A percentile compares a stretch with the other conserved stretches of the same genome.
phyloP scores from a whole-genome alignment of 2,113 vertebrate genomes.

The Gyps fulvus region DNA sequence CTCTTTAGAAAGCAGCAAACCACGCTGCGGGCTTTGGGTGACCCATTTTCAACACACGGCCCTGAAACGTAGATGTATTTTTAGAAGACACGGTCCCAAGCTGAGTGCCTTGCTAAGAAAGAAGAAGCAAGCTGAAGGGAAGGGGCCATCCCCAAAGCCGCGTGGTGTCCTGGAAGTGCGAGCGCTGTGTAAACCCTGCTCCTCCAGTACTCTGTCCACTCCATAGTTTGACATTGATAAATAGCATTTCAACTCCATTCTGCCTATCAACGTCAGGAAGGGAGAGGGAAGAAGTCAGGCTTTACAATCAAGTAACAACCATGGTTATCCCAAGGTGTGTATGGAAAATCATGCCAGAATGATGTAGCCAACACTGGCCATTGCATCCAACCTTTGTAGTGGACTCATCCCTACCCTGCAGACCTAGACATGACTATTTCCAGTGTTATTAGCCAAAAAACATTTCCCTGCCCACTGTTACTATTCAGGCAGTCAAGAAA shows the following conservation, averaged over 20 bases:
- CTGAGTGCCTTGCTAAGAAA: not conserved
- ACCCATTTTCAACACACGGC: not conserved
- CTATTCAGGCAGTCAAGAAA: not conserved
- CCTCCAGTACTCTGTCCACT: not conserved
- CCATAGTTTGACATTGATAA: not conserved
- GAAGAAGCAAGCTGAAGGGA: not conserved
- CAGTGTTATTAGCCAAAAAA: not conserved
- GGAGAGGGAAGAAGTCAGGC: not conserved
- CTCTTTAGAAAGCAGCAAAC: not conserved
- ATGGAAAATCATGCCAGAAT: not conserved
- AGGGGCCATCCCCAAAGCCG: not conserved
- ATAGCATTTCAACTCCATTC: not conserved
- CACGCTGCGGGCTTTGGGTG: not conserved
- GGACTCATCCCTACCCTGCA: not conserved
- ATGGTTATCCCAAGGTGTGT: not conserved
- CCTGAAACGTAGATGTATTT: not conserved
- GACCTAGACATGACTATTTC: not conserved
- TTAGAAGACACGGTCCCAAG: not conserved
- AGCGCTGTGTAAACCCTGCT: not conserved
- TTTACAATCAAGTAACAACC: not conserved
- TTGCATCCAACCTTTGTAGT: not conserved
- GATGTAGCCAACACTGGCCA: not conserved
- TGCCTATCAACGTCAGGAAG: not conserved
- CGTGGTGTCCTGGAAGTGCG: not conserved
- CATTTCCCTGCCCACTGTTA: not conserved